Evolutionary conservation across 1,140 invertebrate species (phyloP).

Genomic region (Dolichoris vasculosae): DNA sequence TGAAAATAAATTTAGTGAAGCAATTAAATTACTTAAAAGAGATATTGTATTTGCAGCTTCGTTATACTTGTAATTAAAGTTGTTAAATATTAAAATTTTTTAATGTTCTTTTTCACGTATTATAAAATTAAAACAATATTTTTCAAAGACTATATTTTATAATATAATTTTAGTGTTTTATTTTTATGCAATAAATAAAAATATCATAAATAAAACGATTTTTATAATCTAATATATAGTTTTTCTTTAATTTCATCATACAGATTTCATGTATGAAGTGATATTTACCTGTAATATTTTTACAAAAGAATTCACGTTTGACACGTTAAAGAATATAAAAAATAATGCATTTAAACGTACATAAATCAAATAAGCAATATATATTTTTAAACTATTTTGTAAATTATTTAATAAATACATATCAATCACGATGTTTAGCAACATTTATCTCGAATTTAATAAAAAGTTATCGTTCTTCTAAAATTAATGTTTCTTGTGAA

Average conservation of each 20-base stretch:
- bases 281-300: constrained; percentile 55
- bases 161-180: constrained; percentile 30
- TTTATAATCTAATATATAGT: constrained; percentile 58
- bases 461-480: constrained; percentile 88
- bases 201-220: constrained; percentile 49
- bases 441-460: constrained; percentile 63
- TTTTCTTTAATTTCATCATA: constrained; percentile 60
- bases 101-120: constrained; percentile 47
- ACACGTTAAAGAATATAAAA: constrained; percentile 58
- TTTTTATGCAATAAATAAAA: constrained; percentile 52
- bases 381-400: constrained; percentile 48
- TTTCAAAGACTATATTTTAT: constrained; percentile 41
- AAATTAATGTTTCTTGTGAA: constrained; percentile 93
- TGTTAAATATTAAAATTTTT: constrained; percentile 46
- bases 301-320: constrained; percentile 65
- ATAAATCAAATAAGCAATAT: constrained; percentile 53
- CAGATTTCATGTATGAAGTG: constrained; percentile 58
- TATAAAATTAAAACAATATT: constrained; percentile 12
- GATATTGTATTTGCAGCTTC: constrained; percentile 99
- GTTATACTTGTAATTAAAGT: constrained; percentile 88
- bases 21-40: constrained; percentile 93
- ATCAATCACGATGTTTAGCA: constrained; percentile 69
- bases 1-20: constrained; percentile 96
- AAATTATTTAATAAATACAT: constrained; percentile 72
- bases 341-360: constrained; percentile 63